Evolutionary conservation across 1,140 invertebrate genomes (phyloP).

Genomic region (Wiebesia pumilae): DNA sequence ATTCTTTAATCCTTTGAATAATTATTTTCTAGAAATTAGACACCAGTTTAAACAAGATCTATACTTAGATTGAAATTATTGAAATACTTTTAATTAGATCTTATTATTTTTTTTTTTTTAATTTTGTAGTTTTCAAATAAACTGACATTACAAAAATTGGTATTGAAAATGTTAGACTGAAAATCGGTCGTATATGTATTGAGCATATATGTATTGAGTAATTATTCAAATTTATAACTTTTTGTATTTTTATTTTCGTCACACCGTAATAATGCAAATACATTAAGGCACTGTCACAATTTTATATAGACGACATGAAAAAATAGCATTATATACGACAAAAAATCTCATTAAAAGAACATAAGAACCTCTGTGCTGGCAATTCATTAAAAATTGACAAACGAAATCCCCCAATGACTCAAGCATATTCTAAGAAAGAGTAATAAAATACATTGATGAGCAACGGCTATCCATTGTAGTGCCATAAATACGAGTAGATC

Average conservation of each 20-base stretch:
- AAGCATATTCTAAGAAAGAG: neutral
- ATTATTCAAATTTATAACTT: too few relatives aligned
- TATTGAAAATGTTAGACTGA: too few relatives aligned
- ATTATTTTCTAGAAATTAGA: neutral
- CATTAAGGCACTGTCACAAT: neutral
- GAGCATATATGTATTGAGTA: too few relatives aligned
- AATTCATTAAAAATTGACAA: constrained; percentile 29
- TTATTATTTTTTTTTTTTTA: neutral
- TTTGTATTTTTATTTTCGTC: too few relatives aligned
- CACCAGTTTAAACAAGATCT: neutral
- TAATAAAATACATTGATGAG: constrained; percentile 11
- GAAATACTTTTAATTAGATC: neutral
- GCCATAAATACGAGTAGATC: constrained; percentile 28
- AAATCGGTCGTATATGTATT: too few relatives aligned
- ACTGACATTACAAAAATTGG: too few relatives aligned
- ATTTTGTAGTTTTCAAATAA: too few relatives aligned
- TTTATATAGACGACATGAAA: neutral
- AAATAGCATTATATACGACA: neutral
- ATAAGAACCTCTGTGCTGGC: neutral
- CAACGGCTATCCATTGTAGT: constrained; percentile 27
- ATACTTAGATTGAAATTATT: neutral
- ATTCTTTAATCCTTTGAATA: neutral
- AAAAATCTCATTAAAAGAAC: neutral
- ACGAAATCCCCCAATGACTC: neutral
- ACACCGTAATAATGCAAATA: too few relatives aligned